Base-by-base conservation (phyloP, 2,113 vertebrate genomes). In the Hippocampus mohnikei region DNA sequence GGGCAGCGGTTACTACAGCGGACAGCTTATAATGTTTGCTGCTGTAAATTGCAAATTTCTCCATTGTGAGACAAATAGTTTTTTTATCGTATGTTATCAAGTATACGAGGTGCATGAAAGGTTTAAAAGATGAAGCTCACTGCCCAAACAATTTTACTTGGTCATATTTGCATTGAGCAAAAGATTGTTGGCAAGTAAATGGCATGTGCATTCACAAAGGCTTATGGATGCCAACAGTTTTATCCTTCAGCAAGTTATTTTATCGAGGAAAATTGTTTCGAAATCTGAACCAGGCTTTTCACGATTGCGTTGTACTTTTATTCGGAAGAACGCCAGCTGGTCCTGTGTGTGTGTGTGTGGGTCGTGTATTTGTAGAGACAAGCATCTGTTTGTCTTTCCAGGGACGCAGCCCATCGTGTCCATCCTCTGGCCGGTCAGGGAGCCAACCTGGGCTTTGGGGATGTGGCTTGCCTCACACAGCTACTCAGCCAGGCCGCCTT, bases 401-500 rank as follows among this genome's bases (percentile, higher is more conserved):
- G 97, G 81, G 97, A 99, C 78, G 96, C 97, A 61, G 97, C 97
- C 50, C 97, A 99, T 92, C 94, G 95, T 81, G 94, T 99, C 69
- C 97, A 99, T 88, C 97, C 96, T 11, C 91, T 99, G 62, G 97
- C 96, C 40, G 97, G 97, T 80, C 97, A 99, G 84, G 97, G 97
- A 78, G 96, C 93, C 81, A 99, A 99, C 91, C 92, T 99, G 88
- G 97, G 97, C 76, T 99, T 98, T 72, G 96, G 97, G 48, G 97
- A 99, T 85, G 92, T 97, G 82, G 91, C 92, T 10, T 93, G 91
- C 82, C 92, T 99, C 87, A 91, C 92, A 8, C 92, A 84, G 81
- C 87, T 95, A 78, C 92, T 99, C 81, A 96, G 97, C 73, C 89
- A 90, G 79, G 96, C 96, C 29, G 95, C 95, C 75, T 99, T 96